Base-by-base conservation (phyloP, 2,888 invertebrate genomes). In the Dendrolimus pini region DNA sequence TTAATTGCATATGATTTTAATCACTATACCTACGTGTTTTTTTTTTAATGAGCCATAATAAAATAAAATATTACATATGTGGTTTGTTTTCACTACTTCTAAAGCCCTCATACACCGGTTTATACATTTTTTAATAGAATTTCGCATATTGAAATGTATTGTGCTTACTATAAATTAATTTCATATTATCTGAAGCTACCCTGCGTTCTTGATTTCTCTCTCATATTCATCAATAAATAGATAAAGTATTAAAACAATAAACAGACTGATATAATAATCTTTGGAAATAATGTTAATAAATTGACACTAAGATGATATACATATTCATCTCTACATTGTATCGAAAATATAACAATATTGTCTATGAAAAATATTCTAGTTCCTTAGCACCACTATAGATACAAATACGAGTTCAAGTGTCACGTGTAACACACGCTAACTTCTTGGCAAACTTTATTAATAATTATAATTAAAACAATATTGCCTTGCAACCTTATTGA, bases 331-430 rank as follows among this genome's bases (percentile, higher is more conserved):
- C 79, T 82, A 85, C 85, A 86, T 77, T 69, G 72, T 72, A 77
- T 85, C 75, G 69, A 83, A 88, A 83, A 82, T 82, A 83, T 80
- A 68, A 72, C 67, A 74, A 68, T 83, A 86, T 83, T 85, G 77
- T 84, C 83, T 87, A 85, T 83, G 79, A 84, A 87, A 85, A 85
- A 89, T 89, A 87, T 83, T 78, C 70, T 77, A 67, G 74, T 62
- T 78, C 80, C 75, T 82, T 87, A 89, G 89, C 89, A 89, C 89
- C 89, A 80, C 87, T 84, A 84, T 47, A 47, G 47, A 9, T 12
- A 47, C 9, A 47, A 10, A 47, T 47, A 47, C 12, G 47, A 47
- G 12, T 9, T 47, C 47, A 47, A 47, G 12, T 47, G 9, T 47
- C 12, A 47, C 47, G 47, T 47, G 47, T 47, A 47, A 47, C 47